These are phyloP conservation scores for Atta cephalotes DNA, from an alignment of 1,140 invertebrate genomes.

Conservation along the genomic window DNA sequence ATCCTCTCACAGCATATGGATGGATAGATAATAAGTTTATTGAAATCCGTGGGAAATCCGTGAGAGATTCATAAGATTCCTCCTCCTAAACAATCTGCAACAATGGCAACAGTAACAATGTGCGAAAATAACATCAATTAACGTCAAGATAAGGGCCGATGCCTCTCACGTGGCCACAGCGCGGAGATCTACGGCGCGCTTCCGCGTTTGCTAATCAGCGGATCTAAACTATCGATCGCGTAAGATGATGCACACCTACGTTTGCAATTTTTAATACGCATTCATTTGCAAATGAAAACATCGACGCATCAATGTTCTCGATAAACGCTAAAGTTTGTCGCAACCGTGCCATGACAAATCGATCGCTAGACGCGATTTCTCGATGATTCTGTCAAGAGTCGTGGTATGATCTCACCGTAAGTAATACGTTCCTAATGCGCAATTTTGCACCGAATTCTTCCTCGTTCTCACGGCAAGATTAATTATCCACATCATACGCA, in stretches of 20 bases:
- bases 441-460: slow-evolving; percentile 72
- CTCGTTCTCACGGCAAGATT: slow-evolving; percentile 54
- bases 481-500: slow-evolving; percentile 26
- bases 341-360: background rate
- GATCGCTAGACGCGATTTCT: background rate
- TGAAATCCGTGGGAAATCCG: slow-evolving; percentile 22
- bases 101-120: slow-evolving; percentile 37
- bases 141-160: slow-evolving; percentile 5
- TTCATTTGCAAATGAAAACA: background rate
- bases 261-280: background rate
- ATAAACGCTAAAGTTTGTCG: background rate
- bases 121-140: slow-evolving; percentile 20
- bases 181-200: background rate
- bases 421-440: slow-evolving; percentile 63
- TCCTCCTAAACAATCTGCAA: background rate
- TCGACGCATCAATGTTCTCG: slow-evolving; percentile 6
- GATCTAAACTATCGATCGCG: slow-evolving; percentile 39
- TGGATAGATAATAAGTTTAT: slow-evolving; percentile 38
- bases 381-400: background rate
- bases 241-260: background rate
- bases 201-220: slow-evolving; percentile 26
- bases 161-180: slow-evolving; percentile 19
- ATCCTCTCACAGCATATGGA: slow-evolving; percentile 5
- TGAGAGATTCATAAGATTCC: slow-evolving; percentile 5
- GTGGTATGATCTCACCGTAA: slow-evolving; percentile 70